Percentiles rank a stretch among this genome's conserved stretches.
Conservation (phyloP, 2,888 invertebrate species). For the Hartigia nigra region DNA sequence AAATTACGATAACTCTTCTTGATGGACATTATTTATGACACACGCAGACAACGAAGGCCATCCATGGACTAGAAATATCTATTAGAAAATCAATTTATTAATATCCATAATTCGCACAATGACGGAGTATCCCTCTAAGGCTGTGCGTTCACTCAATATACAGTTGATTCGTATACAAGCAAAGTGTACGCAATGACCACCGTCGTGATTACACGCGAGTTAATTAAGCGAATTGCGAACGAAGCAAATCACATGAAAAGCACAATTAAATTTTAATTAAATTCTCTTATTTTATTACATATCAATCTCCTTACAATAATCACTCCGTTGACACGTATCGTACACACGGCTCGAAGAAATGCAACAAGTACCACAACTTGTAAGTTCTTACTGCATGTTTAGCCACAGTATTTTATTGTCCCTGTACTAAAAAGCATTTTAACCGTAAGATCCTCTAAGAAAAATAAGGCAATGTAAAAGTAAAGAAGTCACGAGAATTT, state of each 20-base stretch:
- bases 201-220: background rate
- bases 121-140: background rate
- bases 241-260: background rate
- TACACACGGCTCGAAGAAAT: too few relatives aligned
- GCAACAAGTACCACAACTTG: too few relatives aligned
- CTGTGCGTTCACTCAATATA: background rate
- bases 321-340: background rate
- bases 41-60: background rate
- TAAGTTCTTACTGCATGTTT: too few relatives aligned
- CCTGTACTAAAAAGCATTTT: too few relatives aligned
- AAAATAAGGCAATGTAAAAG: background rate
- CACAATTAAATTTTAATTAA: too few relatives aligned
- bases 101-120: background rate
- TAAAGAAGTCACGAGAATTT: background rate
- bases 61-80: background rate
- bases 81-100: background rate
- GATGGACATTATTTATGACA: background rate
- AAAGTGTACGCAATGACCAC: background rate
- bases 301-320: background rate
- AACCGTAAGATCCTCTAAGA: too few relatives aligned
- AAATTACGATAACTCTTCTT: background rate
- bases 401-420: too few relatives aligned
- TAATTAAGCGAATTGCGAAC: background rate
- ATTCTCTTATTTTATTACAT: background rate
- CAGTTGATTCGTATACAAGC: background rate